phyloP scores from a whole-genome alignment of 35 echinoderm and acorn worm species.

The Holothuria glaberrima region DNA sequence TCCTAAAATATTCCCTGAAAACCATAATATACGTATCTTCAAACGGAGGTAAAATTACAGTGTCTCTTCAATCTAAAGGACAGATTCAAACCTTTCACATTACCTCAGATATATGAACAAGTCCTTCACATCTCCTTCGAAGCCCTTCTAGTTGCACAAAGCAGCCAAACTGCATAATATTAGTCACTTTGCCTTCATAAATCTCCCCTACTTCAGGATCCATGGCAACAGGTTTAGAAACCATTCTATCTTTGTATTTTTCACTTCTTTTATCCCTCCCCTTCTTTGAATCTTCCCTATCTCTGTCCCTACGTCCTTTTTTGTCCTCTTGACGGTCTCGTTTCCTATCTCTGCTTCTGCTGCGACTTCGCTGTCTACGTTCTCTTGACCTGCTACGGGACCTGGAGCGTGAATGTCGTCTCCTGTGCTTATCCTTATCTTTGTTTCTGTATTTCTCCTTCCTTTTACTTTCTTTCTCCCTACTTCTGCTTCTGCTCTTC shows the following conservation, averaged over 20 bases:
- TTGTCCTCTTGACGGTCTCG: neutral
- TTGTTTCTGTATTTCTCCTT: slow-evolving; percentile 67
- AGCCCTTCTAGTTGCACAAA: slow-evolving; percentile 93
- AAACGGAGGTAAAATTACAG: too few relatives aligned
- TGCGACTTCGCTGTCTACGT: slow-evolving; percentile 56
- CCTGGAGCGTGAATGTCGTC: slow-evolving; percentile 42
- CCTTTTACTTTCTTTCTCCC: slow-evolving; percentile 57
- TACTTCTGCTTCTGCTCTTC: slow-evolving; percentile 66
- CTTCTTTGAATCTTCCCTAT: slow-evolving; percentile 18
- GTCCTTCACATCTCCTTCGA: slow-evolving; percentile 84
- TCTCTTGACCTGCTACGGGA: slow-evolving; percentile 70
- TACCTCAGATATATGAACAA: slow-evolving; percentile 99
- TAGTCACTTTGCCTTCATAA: slow-evolving; percentile 93
- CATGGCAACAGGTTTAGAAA: slow-evolving; percentile 74
- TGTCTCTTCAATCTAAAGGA: too few relatives aligned
- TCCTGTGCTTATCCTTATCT: slow-evolving; percentile 57
- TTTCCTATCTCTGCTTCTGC: slow-evolving; percentile 62
- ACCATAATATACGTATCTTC: too few relatives aligned
- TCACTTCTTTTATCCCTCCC: slow-evolving; percentile 50
- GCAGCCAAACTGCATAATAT: slow-evolving; percentile 96
- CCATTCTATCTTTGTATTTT: slow-evolving; percentile 84
- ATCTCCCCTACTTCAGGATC: slow-evolving; percentile 87
- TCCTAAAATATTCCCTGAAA: too few relatives aligned
- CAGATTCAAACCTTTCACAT: neutral
- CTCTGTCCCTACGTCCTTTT: neutral